Percentiles rank a stretch among this genome's conserved stretches.
Conservation (phyloP, 2,113 vertebrate genomes). For the Nicator chloris region DNA sequence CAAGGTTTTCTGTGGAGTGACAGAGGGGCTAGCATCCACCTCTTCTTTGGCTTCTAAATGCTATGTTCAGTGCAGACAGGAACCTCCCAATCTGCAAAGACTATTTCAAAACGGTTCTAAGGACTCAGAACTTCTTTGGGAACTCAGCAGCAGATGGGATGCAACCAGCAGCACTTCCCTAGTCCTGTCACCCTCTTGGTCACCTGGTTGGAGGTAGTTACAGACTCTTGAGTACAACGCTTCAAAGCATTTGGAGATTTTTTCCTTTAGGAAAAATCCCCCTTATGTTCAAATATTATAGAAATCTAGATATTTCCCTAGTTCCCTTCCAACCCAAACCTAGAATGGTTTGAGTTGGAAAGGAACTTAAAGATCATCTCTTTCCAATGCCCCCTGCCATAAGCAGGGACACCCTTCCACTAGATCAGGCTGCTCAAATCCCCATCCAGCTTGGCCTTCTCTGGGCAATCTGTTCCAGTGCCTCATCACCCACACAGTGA, state of each 20-base stretch:
- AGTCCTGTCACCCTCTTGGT: not conserved
- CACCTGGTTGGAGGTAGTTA: not conserved
- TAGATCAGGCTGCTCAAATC: not conserved
- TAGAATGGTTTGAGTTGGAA: not conserved
- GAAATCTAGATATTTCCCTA: no score
- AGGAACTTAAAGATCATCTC: not conserved
- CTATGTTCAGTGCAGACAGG: not conserved
- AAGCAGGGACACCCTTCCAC: not conserved
- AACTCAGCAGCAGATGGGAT: not conserved
- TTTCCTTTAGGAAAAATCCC: not conserved
- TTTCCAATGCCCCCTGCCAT: not conserved
- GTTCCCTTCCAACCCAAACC: no score
- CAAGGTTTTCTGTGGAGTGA: not conserved
- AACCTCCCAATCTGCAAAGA: not conserved
- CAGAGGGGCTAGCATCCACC: not conserved
- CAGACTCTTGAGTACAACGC: not conserved
- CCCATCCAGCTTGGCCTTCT: not conserved
- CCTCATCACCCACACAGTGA: not conserved
- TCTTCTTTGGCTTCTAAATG: not conserved
- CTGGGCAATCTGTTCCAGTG: not conserved
- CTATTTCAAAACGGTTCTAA: not conserved
- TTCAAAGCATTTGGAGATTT: not conserved
- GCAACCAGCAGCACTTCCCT: not conserved
- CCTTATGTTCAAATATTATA: not conserved
- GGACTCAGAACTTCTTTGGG: not conserved